Evolutionary conservation across 2,113 vertebrate species (phyloP).

Genomic region (Scomber japonicus): DNA sequence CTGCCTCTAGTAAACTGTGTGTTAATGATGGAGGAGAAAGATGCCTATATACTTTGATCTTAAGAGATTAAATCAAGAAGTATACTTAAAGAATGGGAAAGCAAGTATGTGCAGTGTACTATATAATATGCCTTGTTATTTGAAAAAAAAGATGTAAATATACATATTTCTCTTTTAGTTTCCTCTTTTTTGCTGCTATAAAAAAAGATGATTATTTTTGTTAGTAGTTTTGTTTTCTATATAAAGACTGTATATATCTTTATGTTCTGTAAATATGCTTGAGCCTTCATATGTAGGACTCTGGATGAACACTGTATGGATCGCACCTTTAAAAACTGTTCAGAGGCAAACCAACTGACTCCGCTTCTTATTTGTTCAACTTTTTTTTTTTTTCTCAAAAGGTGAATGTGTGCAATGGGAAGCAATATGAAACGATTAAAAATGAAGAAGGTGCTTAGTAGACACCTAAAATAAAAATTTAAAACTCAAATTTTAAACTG

Average conservation of each 20-base stretch:
- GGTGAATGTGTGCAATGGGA: no score
- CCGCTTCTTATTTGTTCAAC: slow-evolving; percentile 22
- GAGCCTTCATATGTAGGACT: slow-evolving; percentile 82
- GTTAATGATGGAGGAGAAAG: slow-evolving; percentile 32
- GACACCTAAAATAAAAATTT: not conserved
- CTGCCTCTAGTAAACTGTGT: slow-evolving; percentile 58
- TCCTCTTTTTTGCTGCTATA: slow-evolving; percentile 85
- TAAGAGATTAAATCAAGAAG: slow-evolving; percentile 70
- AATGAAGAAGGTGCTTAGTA: slow-evolving; percentile 5
- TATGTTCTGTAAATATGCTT: slow-evolving; percentile 82
- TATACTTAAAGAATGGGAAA: slow-evolving; percentile 80
- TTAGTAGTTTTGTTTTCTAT: slow-evolving; percentile 85
- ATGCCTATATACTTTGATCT: slow-evolving; percentile 71
- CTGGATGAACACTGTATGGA: slow-evolving; percentile 85
- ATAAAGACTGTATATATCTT: slow-evolving; percentile 72
- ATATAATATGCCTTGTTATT: slow-evolving; percentile 82
- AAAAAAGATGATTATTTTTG: slow-evolving; percentile 86
- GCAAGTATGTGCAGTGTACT: slow-evolving; percentile 74
- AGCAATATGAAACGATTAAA: not conserved
- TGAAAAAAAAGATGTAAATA: slow-evolving; percentile 80
- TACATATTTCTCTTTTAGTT: slow-evolving; percentile 76
- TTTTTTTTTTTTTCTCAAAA: not conserved
- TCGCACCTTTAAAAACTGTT: slow-evolving; percentile 83
- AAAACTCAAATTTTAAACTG: no score
- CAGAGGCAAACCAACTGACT: slow-evolving; percentile 64